Base-by-base conservation (phyloP, 2,888 invertebrate species). In the Hartigia nigra region DNA sequence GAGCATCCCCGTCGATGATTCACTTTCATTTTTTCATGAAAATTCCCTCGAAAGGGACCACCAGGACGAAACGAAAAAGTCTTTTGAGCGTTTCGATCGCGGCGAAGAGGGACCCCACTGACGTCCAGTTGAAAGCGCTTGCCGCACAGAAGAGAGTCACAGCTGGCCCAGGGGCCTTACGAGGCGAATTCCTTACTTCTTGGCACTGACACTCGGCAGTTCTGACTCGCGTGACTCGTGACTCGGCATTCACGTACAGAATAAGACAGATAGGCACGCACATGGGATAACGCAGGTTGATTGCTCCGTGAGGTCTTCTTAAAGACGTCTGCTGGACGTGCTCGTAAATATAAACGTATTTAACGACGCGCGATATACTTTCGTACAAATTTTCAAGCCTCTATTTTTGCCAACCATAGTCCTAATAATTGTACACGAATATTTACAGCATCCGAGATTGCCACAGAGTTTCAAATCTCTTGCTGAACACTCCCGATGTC, bases 161-260 rank as follows among this genome's bases (percentile, higher is more conserved):
- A 81, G 82, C 81, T 84, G 82, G 84, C 79, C 82, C 70, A 81
- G 79, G 81, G 83, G 84, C 86, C 88, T 88, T 89, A 88, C 88
- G 85, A 87, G 85, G 88, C 88, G 81, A 87, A 88, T 88, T 88
- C 88, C 85, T 87, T 79, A 75, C 81, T 80, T 81, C 85, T 80
- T 78, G 82, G 86, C 88, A 86, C 87, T 86, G 84, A 86, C 83
- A 83, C 82, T 83, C 82, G 80, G 82, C 83, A 83, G 81, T 35
- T 32, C 74, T 74, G 74, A 76, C 75, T 70, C 32, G 39, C 39
- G 82, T 80, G 81, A 79, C 79, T 77, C 79, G 77, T 82, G 79
- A 82, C 81, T 83, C 79, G 81, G 77, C 82, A 81, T 74, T 80
- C 81, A 81, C 80, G 69, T 76, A 78, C 36, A 11, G 23, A 75